Evolutionary conservation across 2,797 vertebrate genomes (phyloP).

Genomic region (Peromyscus melanophrys): DNA sequence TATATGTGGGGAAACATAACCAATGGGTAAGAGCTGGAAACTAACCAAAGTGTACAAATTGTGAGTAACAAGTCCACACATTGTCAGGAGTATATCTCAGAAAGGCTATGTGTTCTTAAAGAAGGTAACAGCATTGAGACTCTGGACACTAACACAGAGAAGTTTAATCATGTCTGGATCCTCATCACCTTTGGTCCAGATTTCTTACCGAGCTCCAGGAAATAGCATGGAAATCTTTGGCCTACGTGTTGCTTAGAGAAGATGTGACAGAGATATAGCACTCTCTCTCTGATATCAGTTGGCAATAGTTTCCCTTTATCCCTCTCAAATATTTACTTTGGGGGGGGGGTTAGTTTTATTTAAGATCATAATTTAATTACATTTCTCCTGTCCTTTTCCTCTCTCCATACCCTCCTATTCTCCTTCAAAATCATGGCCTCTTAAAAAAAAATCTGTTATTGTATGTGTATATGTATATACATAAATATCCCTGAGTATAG

Average conservation of each 20-base stretch:
- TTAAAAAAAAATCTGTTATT: background rate
- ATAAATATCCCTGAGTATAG: background rate
- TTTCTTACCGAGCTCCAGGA: background rate
- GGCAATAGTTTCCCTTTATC: slow-evolving; percentile 10
- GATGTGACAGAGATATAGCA: background rate
- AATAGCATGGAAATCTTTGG: background rate
- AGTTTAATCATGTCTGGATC: background rate
- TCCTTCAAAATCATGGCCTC: background rate
- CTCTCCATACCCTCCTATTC: background rate
- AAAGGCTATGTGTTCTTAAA: background rate
- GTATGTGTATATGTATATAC: background rate
- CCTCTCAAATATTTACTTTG: background rate
- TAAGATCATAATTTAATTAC: background rate
- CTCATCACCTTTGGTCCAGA: background rate
- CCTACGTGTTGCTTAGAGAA: slow-evolving; percentile 51
- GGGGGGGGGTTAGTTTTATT: background rate
- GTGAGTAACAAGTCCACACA: background rate
- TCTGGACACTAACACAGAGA: background rate
- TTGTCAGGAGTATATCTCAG: slow-evolving; percentile 2
- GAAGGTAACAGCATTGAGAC: background rate
- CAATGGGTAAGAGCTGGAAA: background rate
- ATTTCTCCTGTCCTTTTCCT: background rate
- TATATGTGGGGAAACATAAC: background rate
- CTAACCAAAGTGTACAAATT: background rate
- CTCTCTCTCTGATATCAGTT: slow-evolving; percentile 4